A percentile compares a stretch with the other conserved stretches of the same genome.
Conservation (phyloP, 1,140 invertebrate species). For the Drosophila nigrodunni region DNA sequence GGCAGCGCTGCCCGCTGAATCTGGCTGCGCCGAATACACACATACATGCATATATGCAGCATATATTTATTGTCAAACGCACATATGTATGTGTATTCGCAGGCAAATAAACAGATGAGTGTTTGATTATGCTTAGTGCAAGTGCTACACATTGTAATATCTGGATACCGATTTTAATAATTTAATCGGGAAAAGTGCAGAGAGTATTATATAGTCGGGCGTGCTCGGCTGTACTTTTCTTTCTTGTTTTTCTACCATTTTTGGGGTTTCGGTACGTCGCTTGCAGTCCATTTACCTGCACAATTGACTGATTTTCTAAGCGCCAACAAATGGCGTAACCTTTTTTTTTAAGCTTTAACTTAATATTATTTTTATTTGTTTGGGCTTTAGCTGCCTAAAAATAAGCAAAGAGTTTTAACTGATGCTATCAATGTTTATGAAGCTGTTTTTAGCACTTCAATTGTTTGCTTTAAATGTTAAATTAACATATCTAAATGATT, state of each 20-base stretch:
- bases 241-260: conserved; percentile 17
- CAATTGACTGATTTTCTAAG: conserved; percentile 84
- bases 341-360: conserved; percentile 20
- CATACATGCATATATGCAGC: too few species aligned
- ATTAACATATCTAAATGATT: conserved; percentile 8
- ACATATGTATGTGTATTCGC: too few species aligned
- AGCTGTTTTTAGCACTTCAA: conserved; percentile 3
- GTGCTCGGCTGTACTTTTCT: too few species aligned
- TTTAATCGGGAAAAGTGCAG: too few species aligned
- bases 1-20: too few species aligned
- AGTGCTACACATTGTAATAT: too few species aligned
- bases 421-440: conserved; percentile 20
- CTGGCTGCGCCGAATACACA: too few species aligned
- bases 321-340: conserved; percentile 32
- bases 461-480: conserved; percentile 15
- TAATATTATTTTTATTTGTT: conserved; percentile 38
- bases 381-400: conserved; percentile 19
- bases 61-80: too few species aligned
- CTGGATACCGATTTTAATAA: too few species aligned
- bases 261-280: conserved; percentile 67
- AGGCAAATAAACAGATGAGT: too few species aligned
- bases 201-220: too few species aligned
- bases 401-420: conserved; percentile 40
- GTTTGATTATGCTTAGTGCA: too few species aligned
- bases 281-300: conserved; percentile 84